Evolutionary conservation across 2,797 vertebrate species (phyloP).

Genomic region (Esox masquinongy): DNA sequence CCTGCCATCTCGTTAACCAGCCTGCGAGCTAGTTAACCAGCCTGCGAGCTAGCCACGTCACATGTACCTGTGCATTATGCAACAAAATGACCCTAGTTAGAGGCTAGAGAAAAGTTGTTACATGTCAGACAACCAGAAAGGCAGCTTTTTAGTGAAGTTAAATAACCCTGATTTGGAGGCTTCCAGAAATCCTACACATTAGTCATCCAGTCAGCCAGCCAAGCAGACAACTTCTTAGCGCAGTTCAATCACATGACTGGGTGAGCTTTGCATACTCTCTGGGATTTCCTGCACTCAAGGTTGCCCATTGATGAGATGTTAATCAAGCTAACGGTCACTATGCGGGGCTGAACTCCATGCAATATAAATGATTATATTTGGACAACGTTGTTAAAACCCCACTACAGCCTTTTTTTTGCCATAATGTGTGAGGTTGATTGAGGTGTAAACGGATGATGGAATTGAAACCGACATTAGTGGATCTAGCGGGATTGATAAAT

Average conservation of each 20-base stretch:
- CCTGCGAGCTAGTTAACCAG: too few relatives aligned
- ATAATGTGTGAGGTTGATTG: constrained; percentile 4
- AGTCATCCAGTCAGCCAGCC: neutral
- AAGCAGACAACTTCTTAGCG: neutral
- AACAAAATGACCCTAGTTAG: too few relatives aligned
- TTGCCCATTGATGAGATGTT: neutral
- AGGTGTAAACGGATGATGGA: neutral
- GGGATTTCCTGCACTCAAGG: neutral
- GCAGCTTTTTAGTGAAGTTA: neutral
- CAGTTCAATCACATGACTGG: neutral
- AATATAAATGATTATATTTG: neutral
- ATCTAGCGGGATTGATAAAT: neutral
- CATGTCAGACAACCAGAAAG: neutral
- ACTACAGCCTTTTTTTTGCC: neutral
- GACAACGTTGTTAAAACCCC: neutral
- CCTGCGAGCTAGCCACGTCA: too few relatives aligned
- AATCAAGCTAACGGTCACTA: neutral
- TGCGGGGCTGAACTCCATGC: neutral
- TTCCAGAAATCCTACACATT: neutral
- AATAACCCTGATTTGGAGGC: too few relatives aligned
- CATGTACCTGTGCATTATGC: too few relatives aligned
- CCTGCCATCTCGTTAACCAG: too few relatives aligned
- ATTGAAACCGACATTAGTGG: neutral
- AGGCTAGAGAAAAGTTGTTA: neutral
- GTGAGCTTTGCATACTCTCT: neutral